Conservation (phyloP, 2,888 invertebrate genomes). For the Taphrorychus bicolor region DNA sequence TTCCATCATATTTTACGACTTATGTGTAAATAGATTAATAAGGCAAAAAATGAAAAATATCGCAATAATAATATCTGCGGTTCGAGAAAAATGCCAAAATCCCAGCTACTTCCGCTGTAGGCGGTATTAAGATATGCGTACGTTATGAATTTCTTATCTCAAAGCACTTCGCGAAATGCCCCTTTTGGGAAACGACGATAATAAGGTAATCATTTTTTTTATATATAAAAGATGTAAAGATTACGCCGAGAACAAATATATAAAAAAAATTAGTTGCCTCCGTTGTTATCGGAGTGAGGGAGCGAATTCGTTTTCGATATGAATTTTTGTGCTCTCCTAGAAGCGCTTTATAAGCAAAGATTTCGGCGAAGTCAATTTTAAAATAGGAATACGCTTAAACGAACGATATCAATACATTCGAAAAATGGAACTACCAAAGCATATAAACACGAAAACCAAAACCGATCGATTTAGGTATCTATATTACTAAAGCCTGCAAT, state of each 20-base stretch:
- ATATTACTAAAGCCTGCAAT: too few species aligned
- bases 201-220: constrained; percentile 22
- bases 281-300: constrained; percentile 3
- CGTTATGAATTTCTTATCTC: constrained; percentile 30
- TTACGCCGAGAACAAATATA: constrained; percentile 19
- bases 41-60: constrained; percentile 35
- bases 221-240: constrained; percentile 24
- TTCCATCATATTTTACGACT: constrained; percentile 38
- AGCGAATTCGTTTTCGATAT: constrained; percentile 1
- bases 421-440: constrained; percentile 9
- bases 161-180: constrained; percentile 17
- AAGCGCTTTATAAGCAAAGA: constrained; percentile 12
- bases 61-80: constrained; percentile 21
- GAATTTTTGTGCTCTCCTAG: constrained; percentile 8
- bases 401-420: constrained; percentile 1
- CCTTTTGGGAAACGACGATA: constrained; percentile 13
- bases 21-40: constrained; percentile 39
- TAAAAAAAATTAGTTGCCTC: constrained; percentile 12
- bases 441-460: constrained; percentile 6
- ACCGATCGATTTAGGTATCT: neutral
- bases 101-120: constrained; percentile 19
- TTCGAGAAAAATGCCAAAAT: constrained; percentile 23
- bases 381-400: neutral
- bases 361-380: constrained; percentile 12
- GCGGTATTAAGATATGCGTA: constrained; percentile 23